phyloP scores from a whole-genome alignment of 2,797 vertebrate species.

The Thunnus albacares region DNA sequence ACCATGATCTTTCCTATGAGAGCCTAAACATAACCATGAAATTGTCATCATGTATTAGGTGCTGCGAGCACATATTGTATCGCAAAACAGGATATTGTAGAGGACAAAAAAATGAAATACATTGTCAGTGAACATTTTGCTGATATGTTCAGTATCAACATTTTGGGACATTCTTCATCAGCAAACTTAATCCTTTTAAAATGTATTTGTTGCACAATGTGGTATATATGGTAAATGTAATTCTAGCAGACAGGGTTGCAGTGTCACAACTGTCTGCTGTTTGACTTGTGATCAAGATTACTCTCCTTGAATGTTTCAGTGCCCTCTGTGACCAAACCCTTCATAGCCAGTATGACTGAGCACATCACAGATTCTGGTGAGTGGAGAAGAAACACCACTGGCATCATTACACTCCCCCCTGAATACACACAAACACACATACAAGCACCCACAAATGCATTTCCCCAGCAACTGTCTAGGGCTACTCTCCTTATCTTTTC shows the following conservation, averaged over 20 bases:
- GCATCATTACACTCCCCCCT: conserved; percentile 32
- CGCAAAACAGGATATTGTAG: too few species aligned
- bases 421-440: conserved; percentile 27
- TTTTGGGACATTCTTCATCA: too few species aligned
- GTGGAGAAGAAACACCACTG: conserved; percentile 58
- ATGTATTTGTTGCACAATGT: too few species aligned
- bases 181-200: too few species aligned
- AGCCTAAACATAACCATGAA: too few species aligned
- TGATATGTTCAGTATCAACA: background rate
- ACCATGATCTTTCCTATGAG: too few species aligned
- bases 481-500: conserved; percentile 66
- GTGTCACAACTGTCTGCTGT: background rate
- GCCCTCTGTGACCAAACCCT: conserved; percentile 17
- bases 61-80: too few species aligned
- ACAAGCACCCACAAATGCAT: conserved; percentile 38
- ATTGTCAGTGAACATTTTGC: too few species aligned
- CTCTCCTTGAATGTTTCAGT: conserved; percentile 24
- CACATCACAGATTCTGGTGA: conserved; percentile 27
- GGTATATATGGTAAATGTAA: background rate
- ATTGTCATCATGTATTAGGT: too few species aligned
- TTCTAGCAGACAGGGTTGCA: background rate
- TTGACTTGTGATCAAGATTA: conserved; percentile 4
- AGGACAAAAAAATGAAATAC: too few species aligned
- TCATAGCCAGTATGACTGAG: conserved; percentile 26
- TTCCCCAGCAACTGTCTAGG: conserved; percentile 79